Evolutionary conservation across 2,888 invertebrate genomes (phyloP).

Genomic region (Philereme transversata): DNA sequence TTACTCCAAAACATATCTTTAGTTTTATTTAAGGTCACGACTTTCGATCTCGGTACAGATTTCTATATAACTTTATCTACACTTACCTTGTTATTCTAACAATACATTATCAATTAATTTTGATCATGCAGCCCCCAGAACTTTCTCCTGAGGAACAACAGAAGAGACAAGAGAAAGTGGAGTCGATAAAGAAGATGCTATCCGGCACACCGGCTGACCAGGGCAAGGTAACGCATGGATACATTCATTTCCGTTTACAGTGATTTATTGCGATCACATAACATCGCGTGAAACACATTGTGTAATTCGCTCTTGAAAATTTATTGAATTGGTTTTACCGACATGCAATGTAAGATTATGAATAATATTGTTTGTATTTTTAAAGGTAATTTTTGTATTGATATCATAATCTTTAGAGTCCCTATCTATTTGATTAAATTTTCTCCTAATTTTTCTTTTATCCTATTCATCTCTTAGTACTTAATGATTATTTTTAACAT

Average conservation of each 20-base stretch:
- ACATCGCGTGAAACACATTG: conserved; percentile 26
- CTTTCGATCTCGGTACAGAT: no score
- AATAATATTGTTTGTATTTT: not conserved
- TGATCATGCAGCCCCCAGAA: conserved; percentile 86
- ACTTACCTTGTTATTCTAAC: no score
- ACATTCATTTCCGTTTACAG: conserved; percentile 23
- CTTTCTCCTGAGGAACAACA: conserved; percentile 93
- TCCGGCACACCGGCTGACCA: conserved; percentile 85
- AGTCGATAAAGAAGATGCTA: conserved; percentile 95
- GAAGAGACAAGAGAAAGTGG: conserved; percentile 93
- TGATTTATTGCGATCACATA: conserved; percentile 28
- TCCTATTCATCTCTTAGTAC: not conserved
- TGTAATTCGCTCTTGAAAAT: conserved; percentile 19
- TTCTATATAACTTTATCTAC: no score
- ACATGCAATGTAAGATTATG: not conserved
- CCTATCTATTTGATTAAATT: not conserved
- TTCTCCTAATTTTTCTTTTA: not conserved
- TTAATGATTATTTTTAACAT: not conserved
- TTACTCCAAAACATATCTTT: no score
- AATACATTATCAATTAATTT: not conserved
- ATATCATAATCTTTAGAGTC: not conserved
- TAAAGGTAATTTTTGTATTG: not conserved
- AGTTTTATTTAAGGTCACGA: no score
- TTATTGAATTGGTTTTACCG: conserved; percentile 10
- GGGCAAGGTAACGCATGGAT: conserved; percentile 58